phyloP scores from a whole-genome alignment of 2,113 vertebrate species.

The Myiagra hebetior region DNA sequence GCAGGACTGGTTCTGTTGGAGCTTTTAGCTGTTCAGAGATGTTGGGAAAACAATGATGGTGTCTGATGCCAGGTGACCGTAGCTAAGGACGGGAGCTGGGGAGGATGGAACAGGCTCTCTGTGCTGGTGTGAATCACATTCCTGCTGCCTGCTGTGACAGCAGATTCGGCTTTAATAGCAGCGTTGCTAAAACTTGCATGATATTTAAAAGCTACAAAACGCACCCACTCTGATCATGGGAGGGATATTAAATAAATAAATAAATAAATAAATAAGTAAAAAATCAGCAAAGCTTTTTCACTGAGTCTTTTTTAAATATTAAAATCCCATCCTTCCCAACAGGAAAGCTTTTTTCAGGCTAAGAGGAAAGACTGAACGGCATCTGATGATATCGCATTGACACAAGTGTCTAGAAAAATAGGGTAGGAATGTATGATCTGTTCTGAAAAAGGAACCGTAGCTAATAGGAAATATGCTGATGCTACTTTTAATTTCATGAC shows the following conservation, averaged over 20 bases:
- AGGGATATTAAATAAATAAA: slow-evolving; percentile 8
- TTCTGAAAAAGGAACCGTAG: slow-evolving; percentile 33
- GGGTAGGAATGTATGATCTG: slow-evolving; percentile 43
- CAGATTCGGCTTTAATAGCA: neutral
- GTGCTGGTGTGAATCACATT: neutral
- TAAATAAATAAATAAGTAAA: neutral
- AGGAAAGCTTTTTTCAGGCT: slow-evolving; percentile 50
- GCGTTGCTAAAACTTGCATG: slow-evolving; percentile 32
- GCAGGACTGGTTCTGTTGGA: neutral
- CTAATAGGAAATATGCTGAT: slow-evolving; percentile 58
- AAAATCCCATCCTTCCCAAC: slow-evolving; percentile 43
- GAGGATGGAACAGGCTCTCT: neutral
- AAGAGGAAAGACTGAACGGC: slow-evolving; percentile 24
- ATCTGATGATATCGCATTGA: slow-evolving; percentile 53
- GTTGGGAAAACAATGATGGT: neutral
- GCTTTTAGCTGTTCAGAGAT: neutral
- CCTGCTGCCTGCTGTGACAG: neutral
- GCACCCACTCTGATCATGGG: slow-evolving; percentile 19
- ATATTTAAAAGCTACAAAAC: slow-evolving; percentile 48
- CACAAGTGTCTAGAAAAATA: slow-evolving; percentile 64
- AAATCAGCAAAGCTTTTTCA: slow-evolving; percentile 17
- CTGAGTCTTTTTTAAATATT: neutral
- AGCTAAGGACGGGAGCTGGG: neutral
- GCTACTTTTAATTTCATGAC: slow-evolving; percentile 60
- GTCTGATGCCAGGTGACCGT: neutral